Evolutionary conservation across 2,888 invertebrate species (phyloP).

Genomic region (Dolomedes plantarius): DNA sequence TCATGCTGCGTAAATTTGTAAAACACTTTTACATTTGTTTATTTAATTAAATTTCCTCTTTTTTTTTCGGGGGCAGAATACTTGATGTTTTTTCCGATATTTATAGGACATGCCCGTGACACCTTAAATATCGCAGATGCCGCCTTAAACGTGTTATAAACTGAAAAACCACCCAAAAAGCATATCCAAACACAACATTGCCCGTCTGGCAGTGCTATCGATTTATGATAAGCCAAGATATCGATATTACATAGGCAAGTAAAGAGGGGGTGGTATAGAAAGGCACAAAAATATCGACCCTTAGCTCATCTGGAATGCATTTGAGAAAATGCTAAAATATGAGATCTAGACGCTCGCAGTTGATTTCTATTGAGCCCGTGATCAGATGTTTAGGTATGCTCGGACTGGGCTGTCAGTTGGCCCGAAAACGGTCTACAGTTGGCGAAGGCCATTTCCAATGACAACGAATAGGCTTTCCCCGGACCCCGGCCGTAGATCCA

Average conservation of each 20-base stretch:
- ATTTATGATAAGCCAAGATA: constrained; percentile 66
- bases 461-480: constrained; percentile 70
- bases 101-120: constrained; percentile 12
- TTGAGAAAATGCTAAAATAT: constrained; percentile 71
- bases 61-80: background rate
- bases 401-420: constrained; percentile 68
- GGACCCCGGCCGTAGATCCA: constrained; percentile 64
- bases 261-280: constrained; percentile 22
- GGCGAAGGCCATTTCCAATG: constrained; percentile 67
- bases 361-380: constrained; percentile 68
- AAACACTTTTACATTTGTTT: background rate
- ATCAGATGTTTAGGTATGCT: constrained; percentile 71
- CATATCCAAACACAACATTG: constrained; percentile 60
- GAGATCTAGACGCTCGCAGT: constrained; percentile 64
- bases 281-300: constrained; percentile 34
- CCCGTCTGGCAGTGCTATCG: constrained; percentile 54
- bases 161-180: constrained; percentile 16
- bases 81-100: constrained; percentile 6
- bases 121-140: constrained; percentile 18
- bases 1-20: background rate
- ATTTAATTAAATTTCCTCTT: constrained; percentile 10
- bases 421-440: constrained; percentile 63
- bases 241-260: constrained; percentile 66
- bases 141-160: constrained; percentile 13
- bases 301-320: constrained; percentile 67